These are phyloP conservation scores for Nycticebus coucang DNA, from an alignment of 2,113 vertebrate genomes.

Conservation along the genomic window DNA sequence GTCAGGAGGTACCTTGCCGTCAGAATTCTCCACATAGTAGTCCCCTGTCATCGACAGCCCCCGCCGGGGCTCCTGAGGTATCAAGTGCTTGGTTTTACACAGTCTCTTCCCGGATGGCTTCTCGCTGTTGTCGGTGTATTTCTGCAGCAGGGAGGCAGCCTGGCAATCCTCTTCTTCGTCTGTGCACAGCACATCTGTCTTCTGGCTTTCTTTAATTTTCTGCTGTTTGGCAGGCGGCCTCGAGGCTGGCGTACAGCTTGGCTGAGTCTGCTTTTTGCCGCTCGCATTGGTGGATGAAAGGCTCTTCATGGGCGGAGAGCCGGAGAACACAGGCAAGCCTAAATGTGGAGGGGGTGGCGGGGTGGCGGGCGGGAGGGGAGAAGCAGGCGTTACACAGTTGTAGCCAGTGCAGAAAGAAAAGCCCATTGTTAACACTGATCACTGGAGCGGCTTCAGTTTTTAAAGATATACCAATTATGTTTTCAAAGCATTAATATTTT, in stretches of 20 bases:
- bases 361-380: slow-evolving; percentile 26
- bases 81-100: slow-evolving; percentile 99
- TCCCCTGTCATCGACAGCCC: slow-evolving; percentile 84
- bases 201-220: slow-evolving; percentile 92
- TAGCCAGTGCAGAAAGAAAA: slow-evolving; percentile 82
- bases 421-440: slow-evolving; percentile 83
- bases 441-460: slow-evolving; percentile 80
- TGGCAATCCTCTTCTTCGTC: slow-evolving; percentile 90
- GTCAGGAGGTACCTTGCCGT: slow-evolving; percentile 87
- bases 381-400: slow-evolving; percentile 85
- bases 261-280: slow-evolving; percentile 89
- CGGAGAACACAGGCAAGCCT: slow-evolving; percentile 85
- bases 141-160: slow-evolving; percentile 89
- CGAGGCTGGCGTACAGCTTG: slow-evolving; percentile 88
- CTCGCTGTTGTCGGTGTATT: slow-evolving; percentile 92
- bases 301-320: slow-evolving; percentile 87
- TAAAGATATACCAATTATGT: slow-evolving; percentile 85
- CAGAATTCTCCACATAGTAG: slow-evolving; percentile 85
- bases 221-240: slow-evolving; percentile 92
- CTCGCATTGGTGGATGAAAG: slow-evolving; percentile 88
- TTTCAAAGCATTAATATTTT: slow-evolving; percentile 86
- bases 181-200: slow-evolving; percentile 88
- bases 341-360: slow-evolving; percentile 69
- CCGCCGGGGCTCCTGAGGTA: slow-evolving; percentile 91
- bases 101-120: slow-evolving; percentile 99